A percentile compares a stretch with the other conserved stretches of the same genome.
Evolutionary conservation across 2,797 vertebrate genomes (phyloP).

Genomic region (Acipenser transmontanus): DNA sequence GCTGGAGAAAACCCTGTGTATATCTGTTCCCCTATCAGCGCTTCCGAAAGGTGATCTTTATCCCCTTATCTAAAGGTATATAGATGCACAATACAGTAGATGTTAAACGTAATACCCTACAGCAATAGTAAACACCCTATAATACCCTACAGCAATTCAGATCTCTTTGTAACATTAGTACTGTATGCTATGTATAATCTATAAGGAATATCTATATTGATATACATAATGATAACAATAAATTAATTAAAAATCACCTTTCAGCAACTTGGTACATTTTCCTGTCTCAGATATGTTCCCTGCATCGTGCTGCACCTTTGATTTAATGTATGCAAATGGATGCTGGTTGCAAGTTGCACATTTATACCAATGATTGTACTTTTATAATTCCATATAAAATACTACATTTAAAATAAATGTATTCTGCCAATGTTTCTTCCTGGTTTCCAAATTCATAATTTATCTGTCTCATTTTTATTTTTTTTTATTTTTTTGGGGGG

Average conservation of each 20-base stretch:
- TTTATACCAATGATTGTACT: slow-evolving; percentile 75
- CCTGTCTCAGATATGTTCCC: slow-evolving; percentile 42
- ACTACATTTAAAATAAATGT: slow-evolving; percentile 48
- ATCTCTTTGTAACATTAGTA: no score
- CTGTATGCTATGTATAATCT: no score
- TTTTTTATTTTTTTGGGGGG: no score
- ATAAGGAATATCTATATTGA: no score
- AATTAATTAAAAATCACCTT: not conserved
- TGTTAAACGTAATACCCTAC: no score
- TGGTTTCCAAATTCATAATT: not conserved
- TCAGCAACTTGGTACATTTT: slow-evolving; percentile 5
- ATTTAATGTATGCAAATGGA: slow-evolving; percentile 63
- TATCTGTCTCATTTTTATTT: no score
- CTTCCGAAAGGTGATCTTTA: slow-evolving; percentile 31
- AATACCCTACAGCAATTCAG: no score
- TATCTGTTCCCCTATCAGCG: slow-evolving; percentile 36
- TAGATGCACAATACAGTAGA: no score
- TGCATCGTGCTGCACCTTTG: slow-evolving; percentile 55
- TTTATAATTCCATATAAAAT: slow-evolving; percentile 70
- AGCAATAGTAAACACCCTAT: no score
- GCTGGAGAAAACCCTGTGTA: slow-evolving; percentile 15
- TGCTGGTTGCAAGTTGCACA: slow-evolving; percentile 71
- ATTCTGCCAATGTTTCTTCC: slow-evolving; percentile 24
- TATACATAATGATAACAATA: no score
- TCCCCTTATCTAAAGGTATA: no score